These are phyloP conservation scores for Oreochromis tanganicae DNA, from an alignment of 2,113 vertebrate species.

Conservation along the genomic window DNA sequence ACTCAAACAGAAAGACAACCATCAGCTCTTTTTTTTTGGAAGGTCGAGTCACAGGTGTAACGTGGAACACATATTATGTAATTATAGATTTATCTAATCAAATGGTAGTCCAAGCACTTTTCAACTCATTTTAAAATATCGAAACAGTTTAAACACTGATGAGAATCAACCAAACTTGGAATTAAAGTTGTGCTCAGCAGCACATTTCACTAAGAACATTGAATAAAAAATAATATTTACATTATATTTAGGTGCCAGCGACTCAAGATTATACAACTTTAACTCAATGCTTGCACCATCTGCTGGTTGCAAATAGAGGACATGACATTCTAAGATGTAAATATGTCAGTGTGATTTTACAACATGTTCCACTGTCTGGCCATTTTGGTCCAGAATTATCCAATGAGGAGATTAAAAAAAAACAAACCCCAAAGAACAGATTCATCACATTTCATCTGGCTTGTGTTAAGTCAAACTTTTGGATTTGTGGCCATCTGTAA, in stretches of 20 bases:
- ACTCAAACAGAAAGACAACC: not conserved
- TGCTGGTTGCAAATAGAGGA: not conserved
- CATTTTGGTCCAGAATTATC: not conserved
- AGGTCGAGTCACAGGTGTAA: not conserved
- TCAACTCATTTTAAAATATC: not conserved
- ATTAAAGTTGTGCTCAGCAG: not conserved
- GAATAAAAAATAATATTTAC: not conserved
- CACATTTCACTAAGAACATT: not conserved
- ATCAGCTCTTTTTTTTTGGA: not conserved
- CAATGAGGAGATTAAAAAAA: not conserved
- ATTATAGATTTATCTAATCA: not conserved
- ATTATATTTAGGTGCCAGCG: not conserved
- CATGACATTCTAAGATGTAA: not conserved
- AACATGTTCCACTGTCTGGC: not conserved
- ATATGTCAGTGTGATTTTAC: not conserved
- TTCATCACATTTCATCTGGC: not conserved
- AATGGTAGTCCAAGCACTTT: not conserved
- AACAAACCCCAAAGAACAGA: not conserved
- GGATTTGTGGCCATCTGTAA: not conserved
- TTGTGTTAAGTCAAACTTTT: not conserved
- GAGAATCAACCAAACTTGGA: not conserved
- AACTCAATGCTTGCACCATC: not conserved
- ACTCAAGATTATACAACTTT: not conserved
- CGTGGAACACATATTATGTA: not conserved
- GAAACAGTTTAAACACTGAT: not conserved